Base-by-base conservation (phyloP, 1,140 invertebrate genomes). In the Oryzaephilus surinamensis region DNA sequence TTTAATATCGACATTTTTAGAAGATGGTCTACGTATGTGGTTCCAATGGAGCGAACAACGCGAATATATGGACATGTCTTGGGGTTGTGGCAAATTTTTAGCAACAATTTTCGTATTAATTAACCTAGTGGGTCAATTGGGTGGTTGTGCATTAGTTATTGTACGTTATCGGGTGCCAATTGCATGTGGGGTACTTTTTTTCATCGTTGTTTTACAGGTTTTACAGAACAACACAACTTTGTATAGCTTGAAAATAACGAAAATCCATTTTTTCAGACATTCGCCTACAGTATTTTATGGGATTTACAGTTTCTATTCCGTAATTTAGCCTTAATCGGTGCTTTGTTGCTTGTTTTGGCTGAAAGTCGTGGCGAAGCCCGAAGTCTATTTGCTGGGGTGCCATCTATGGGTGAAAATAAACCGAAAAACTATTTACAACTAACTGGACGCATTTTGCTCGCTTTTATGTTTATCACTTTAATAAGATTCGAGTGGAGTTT, bases 1-100 rank as follows among this genome's bases (percentile, higher is more conserved):
- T 63, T 75, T 99, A n/a, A 96, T 99, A 51, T 93, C 93, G 41
- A 99, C 97, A 50, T 99, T 99, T 69, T 73, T 99, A 17, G 97
- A 99, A 72, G 97, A 99, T 77, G 97, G 97, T 1, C 72, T 99
- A 23, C 77, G 97, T 44, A 99, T 99, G 97, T 99, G 90, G 81
- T 84, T 90, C 54, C 97, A 99, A 66, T 99, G 97, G 96, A 77
- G 78, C 19, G 93, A 98, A 57, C 97, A 99, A 61, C 72, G 92
- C 19, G 92, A 98, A 57, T 99, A 98, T 58, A 97, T 98, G 90
- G 81, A 96, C 59, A 81, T 89, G 64, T 91, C 90, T 3, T 99
- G 96, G 96, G 79, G 82, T n/a, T 97, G 94, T 71, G 96, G 96
- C 2, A 84, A 78, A 57, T 83, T 97, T 58, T 60, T 97, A 24